Percentiles rank a stretch among this genome's conserved stretches.
Evolutionary conservation across 2,888 invertebrate species (phyloP).

Genomic region (Cerastis rubricosa): DNA sequence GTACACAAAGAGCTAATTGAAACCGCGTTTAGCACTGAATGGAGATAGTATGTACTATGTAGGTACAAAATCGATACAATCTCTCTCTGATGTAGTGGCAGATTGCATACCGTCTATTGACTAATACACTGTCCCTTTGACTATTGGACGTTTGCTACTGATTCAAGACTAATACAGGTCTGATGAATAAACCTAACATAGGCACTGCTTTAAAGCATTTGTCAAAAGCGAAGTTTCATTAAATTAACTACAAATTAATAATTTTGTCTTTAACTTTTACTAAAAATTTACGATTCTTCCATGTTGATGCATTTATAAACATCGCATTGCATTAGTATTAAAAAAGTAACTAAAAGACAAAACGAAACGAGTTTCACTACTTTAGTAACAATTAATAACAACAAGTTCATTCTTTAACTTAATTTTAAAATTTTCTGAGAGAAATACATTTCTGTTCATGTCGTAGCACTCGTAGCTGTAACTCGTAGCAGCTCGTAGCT

Average conservation of each 20-base stretch:
- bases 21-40: conserved; percentile 10
- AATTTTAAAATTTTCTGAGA: conserved; percentile 23
- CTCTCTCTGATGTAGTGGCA: conserved; percentile 12
- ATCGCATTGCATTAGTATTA: neutral
- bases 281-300: neutral
- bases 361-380: neutral
- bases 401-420: neutral
- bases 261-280: too few relatives aligned
- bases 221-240: neutral
- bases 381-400: conserved; percentile 13
- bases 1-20: conserved; percentile 33
- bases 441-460: conserved; percentile 35
- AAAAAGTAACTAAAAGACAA: neutral
- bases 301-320: neutral
- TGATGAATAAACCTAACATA: neutral
- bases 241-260: too few relatives aligned
- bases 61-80: conserved; percentile 13
- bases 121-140: conserved; percentile 25
- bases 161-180: neutral
- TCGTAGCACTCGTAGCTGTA: conserved; percentile 32
- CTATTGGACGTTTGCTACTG: neutral
- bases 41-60: neutral
- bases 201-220: too few relatives aligned
- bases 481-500: conserved; percentile 38
- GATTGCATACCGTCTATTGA: conserved; percentile 2